Evolutionary conservation across 2,113 vertebrate species (phyloP), one percentile per base, ranked within the genome.

Genomic region (Ceyx cyanopectus): DNA sequence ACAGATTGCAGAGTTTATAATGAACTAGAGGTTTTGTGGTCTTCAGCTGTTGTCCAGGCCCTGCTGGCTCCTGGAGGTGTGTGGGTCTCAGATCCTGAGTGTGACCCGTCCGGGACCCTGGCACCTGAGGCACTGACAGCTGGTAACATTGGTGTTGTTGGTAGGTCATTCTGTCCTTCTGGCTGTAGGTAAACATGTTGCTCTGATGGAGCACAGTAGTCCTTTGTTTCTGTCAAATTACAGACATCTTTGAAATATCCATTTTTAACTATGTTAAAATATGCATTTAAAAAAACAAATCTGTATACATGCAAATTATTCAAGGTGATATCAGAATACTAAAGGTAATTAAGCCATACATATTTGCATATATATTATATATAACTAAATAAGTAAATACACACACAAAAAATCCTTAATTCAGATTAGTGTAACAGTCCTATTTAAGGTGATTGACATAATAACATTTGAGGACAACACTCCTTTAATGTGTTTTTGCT

Each of bases 301-400:
- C 37, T 37, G 73, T 97, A 76, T 97, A 97, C 92, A 84, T 93
- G 90, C 97, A 88, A 96, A 95, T 95, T 96, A 96, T 94, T 96
- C 95, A 94, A 96, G 96, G 89, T 97, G 93, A 97, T 95, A 97
- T 94, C 96, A 93, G 86, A 96, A 96, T 96, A 95, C 93, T 95
- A 95, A 97, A 96, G 95, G 91, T 97, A 94, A 97, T 95, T 95
- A 98, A 98, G 98, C 97, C 98, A 98, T 98, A 98, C 86, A 7
- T 97, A 97, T 95, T 97, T 98, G 95, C 96, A 90, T 98, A 97
- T 97, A 96, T 94, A 79, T 93, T 97, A 89, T 97, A 96, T 97
- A 97, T 97, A 98, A 97, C 81, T 97, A 89, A 94, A 90, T 97
- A 97, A 95, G 92, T 96, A 97, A 95, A 97, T 94, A 96, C 95